A percentile compares a stretch with the other conserved stretches of the same genome.
phyloP scores from a whole-genome alignment of 2,888 invertebrate genomes.

The Junonia oenone region DNA sequence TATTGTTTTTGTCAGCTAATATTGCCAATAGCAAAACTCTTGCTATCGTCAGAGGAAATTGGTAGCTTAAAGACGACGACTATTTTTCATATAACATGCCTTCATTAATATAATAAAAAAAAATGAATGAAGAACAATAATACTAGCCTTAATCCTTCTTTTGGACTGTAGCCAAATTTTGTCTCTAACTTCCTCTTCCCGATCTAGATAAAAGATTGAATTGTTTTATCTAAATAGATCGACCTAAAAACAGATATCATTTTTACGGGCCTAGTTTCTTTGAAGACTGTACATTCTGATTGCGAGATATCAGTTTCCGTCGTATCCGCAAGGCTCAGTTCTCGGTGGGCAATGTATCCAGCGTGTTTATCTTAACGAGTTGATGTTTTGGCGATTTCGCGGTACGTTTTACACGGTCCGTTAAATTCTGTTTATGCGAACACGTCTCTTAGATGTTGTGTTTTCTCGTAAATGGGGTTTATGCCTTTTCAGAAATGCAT shows the following conservation, averaged over 20 bases:
- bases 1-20: too few relatives aligned
- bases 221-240: too few relatives aligned
- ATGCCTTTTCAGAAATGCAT: conserved; percentile 15
- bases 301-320: conserved; percentile 19
- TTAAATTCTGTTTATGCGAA: conserved; percentile 35
- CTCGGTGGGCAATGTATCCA: conserved; percentile 21
- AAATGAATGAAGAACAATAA: too few relatives aligned
- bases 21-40: too few relatives aligned
- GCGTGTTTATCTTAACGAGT: conserved; percentile 38
- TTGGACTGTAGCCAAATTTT: too few relatives aligned
- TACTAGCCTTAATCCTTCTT: too few relatives aligned
- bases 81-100: too few relatives aligned
- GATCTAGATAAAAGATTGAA: neutral
- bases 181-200: neutral
- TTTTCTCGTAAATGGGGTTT: conserved; percentile 22
- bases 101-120: too few relatives aligned
- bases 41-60: too few relatives aligned
- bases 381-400: conserved; percentile 40
- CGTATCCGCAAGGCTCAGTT: conserved; percentile 21
- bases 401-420: conserved; percentile 37
- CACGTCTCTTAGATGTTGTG: conserved; percentile 11
- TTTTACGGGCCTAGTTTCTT: conserved; percentile 2
- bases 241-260: neutral
- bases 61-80: too few relatives aligned
- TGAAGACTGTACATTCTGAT: conserved; percentile 4